Conservation (phyloP, 2,888 invertebrate genomes). For the Scaptomyza flava region DNA sequence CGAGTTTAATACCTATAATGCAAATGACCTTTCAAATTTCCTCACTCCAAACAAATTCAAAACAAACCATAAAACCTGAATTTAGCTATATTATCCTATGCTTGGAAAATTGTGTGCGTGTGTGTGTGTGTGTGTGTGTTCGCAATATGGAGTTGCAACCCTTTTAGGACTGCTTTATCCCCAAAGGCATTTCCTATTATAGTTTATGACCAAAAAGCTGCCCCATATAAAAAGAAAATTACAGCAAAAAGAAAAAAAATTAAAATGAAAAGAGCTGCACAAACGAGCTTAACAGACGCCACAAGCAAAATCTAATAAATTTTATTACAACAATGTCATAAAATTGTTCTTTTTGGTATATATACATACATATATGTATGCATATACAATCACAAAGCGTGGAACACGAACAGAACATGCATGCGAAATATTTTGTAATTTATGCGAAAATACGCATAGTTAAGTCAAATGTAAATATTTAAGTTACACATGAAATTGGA, state of each 20-base stretch:
- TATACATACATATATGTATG: slow-evolving; percentile 12
- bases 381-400: slow-evolving; percentile 56
- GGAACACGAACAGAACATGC: slow-evolving; percentile 56
- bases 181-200: slow-evolving; percentile 65
- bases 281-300: slow-evolving; percentile 62
- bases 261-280: slow-evolving; percentile 34
- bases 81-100: slow-evolving; percentile 18
- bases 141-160: slow-evolving; percentile 27
- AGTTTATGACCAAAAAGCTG: slow-evolving; percentile 70
- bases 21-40: slow-evolving; percentile 4
- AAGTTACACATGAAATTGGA: slow-evolving; percentile 71
- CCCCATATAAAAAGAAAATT: slow-evolving; percentile 67
- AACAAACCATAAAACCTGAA: slow-evolving; percentile 1
- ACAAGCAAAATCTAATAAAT: slow-evolving; percentile 72
- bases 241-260: slow-evolving; percentile 32
- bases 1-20: slow-evolving; percentile 18
- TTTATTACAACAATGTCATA: slow-evolving; percentile 75
- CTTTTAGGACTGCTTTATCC: slow-evolving; percentile 39
- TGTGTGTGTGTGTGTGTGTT: slow-evolving; percentile 4
- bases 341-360: slow-evolving; percentile 44
- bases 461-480: slow-evolving; percentile 78
- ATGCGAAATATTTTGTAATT: slow-evolving; percentile 71
- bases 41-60: background rate
- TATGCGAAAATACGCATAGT: slow-evolving; percentile 76
- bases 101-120: slow-evolving; percentile 12